phyloP scores from a whole-genome alignment of 1,140 invertebrate genomes.

The Macrostomum lignano region DNA sequence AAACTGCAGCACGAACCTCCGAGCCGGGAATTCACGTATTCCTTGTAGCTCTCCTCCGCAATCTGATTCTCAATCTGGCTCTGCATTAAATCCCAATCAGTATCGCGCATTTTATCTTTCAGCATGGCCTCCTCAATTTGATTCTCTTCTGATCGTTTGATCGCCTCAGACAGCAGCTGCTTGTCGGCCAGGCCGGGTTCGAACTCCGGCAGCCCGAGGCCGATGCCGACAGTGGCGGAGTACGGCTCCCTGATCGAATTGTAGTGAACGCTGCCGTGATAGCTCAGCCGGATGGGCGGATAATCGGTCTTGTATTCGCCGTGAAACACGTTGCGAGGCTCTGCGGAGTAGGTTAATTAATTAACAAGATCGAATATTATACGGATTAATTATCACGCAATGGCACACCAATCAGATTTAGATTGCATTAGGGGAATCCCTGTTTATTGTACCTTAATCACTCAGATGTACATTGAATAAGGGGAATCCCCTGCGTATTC shows the following conservation, averaged over 20 bases:
- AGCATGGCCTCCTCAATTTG: slow-evolving; percentile 69
- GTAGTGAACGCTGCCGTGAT: slow-evolving; percentile 62
- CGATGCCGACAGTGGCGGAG: slow-evolving; percentile 47
- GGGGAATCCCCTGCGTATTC: too few relatives aligned
- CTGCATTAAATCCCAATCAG: slow-evolving; percentile 72
- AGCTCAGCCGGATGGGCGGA: slow-evolving; percentile 56
- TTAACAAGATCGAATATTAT: too few relatives aligned
- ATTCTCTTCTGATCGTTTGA: slow-evolving; percentile 48
- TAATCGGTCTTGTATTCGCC: slow-evolving; percentile 39
- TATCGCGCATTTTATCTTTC: slow-evolving; percentile 61
- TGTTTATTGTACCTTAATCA: too few relatives aligned
- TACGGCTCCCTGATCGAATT: slow-evolving; percentile 65
- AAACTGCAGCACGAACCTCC: too few relatives aligned
- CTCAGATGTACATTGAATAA: too few relatives aligned
- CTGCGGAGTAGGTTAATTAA: too few relatives aligned
- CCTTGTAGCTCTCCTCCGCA: slow-evolving; percentile 56
- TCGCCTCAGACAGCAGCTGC: slow-evolving; percentile 45
- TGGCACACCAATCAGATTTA: too few relatives aligned
- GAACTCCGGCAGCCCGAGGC: slow-evolving; percentile 51
- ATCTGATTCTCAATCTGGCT: slow-evolving; percentile 61
- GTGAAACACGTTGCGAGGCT: slow-evolving; percentile 68
- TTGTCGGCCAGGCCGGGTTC: slow-evolving; percentile 46
- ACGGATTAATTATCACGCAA: too few relatives aligned
- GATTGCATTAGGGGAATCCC: too few relatives aligned
- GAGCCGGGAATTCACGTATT: slow-evolving; percentile 54